Evolutionary conservation across 2,113 vertebrate species (phyloP), one percentile per base, ranked within the genome.

Genomic region (Trichomycterus rosablanca): DNA sequence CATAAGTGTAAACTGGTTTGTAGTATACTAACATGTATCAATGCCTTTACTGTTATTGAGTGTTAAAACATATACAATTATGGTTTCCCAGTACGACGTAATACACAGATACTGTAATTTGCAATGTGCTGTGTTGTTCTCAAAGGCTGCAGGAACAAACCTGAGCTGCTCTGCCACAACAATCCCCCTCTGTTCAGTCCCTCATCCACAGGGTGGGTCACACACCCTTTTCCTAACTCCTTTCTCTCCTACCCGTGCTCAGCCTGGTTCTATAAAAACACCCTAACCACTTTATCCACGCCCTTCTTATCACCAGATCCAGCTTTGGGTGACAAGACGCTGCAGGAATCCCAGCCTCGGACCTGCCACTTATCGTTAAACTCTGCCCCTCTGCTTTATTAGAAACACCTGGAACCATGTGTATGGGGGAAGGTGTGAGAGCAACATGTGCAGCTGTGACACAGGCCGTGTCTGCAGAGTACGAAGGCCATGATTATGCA

Each of bases 221-320:
- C 77, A 14, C 16, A 18, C 49, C 59, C 34, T 22, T 5, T 32
- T 53, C 50, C 12, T 19, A 30, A 5, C 40, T 19, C 20, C 32
- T 54, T 12, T 23, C 34, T 22, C 52, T 23, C 50, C 20, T 46
- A 34, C 74, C 76, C 76, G 76, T 69, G 74, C 74, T n/a, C n/a
- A n/a, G 74, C 69, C 28, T 72, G 80, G 59, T 72, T 76, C 80
- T 82, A 72, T 84, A 79, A 83, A 87, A 84, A 87, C 81, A 85
- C 80, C 74, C 78, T 68, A 76, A 78, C 78, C 77, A 43, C 48
- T 30, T 39, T 14, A 15, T 14, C 51, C 44, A 58, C 32, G 32
- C 39, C 43, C 62, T 26, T 39, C 56, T 30, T 56, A 35, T 50
- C 70, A 54, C 56, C 60, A 14, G 68, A 75, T 34, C 74, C 75